These are phyloP conservation scores for Petromus typicus DNA, from an alignment of 2,113 vertebrate species.

Conservation along the genomic window DNA sequence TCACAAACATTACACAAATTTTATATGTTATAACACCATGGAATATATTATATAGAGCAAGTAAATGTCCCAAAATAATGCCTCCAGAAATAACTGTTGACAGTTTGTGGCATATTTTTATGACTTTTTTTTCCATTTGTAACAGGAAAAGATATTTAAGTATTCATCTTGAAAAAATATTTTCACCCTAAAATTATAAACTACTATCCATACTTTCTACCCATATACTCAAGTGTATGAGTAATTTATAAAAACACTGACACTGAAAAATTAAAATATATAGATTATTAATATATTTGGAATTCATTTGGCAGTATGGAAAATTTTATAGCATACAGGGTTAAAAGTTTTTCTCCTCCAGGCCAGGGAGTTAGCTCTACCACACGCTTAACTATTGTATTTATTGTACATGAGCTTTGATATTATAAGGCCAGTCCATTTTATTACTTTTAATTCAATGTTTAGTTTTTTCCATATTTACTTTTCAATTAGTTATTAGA, in stretches of 20 bases:
- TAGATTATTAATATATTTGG: not conserved
- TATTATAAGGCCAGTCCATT: not conserved
- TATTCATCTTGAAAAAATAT: not conserved
- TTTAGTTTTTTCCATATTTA: not conserved
- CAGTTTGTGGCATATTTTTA: not conserved
- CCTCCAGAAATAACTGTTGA: not conserved
- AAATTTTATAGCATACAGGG: not conserved
- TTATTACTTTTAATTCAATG: not conserved
- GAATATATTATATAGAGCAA: conserved; percentile 9
- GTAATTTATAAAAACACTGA: conserved; percentile 13
- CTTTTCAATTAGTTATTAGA: not conserved
- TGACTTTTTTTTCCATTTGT: not conserved
- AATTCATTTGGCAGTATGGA: not conserved
- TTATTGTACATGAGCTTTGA: not conserved
- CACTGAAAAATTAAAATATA: not conserved
- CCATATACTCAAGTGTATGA: not conserved
- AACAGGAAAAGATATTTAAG: conserved; percentile 38
- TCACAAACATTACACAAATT: not conserved
- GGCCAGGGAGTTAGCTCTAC: too few relatives aligned
- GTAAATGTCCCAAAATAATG: not conserved
- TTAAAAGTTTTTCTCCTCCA: not conserved
- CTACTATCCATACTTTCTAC: not conserved
- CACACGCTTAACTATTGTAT: not conserved
- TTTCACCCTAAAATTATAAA: not conserved
- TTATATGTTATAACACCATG: not conserved